phyloP scores from a whole-genome alignment of 2,888 invertebrate species.

The Eupithecia tripunctaria region DNA sequence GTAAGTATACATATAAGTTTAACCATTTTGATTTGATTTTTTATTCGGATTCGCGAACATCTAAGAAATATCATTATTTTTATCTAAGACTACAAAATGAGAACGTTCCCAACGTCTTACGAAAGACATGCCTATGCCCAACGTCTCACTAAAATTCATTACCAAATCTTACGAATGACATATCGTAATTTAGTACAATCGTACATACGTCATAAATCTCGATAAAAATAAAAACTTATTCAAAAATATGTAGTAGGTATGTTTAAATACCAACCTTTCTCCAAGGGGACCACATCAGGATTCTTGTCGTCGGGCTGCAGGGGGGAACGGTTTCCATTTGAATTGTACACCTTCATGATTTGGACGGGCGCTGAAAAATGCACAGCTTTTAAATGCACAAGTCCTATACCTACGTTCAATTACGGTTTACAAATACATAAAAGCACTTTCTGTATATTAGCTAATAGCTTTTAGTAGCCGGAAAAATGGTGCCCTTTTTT shows the following conservation, averaged over 20 bases:
- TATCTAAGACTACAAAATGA: background rate
- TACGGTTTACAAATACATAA: background rate
- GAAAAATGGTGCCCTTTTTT: background rate
- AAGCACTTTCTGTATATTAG: background rate
- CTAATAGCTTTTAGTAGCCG: background rate
- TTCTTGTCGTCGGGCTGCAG: constrained; percentile 94
- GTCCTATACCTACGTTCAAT: background rate
- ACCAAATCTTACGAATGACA: too few species aligned
- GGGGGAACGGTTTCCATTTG: constrained; percentile 80
- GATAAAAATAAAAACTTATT: too few species aligned
- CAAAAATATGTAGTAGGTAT: background rate
- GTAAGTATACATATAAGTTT: too few species aligned
- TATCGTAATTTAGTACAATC: too few species aligned
- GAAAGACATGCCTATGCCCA: too few species aligned
- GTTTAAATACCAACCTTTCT: constrained; percentile 86
- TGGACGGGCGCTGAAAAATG: constrained; percentile 70
- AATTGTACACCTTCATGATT: constrained; percentile 85
- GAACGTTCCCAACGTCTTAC: background rate
- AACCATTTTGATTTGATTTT: background rate
- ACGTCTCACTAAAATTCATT: too few species aligned
- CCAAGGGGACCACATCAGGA: constrained; percentile 94
- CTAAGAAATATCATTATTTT: background rate
- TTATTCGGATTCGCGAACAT: background rate
- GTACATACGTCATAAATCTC: too few species aligned
- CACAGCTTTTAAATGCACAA: background rate